These are phyloP conservation scores for Tetrapedia diversipes DNA, from an alignment of 2,888 invertebrate genomes.

Conservation along the genomic window DNA sequence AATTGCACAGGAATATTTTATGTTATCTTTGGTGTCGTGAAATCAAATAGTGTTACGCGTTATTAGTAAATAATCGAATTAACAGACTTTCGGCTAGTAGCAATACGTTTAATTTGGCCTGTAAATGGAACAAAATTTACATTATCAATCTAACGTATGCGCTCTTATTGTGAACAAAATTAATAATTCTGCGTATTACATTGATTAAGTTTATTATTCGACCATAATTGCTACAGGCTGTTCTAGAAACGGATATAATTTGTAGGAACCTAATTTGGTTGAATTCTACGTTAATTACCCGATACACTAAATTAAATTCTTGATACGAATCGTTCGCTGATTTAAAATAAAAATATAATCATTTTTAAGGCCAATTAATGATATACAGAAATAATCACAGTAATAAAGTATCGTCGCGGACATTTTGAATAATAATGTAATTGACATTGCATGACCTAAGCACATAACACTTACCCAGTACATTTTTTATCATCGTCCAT, in stretches of 20 bases:
- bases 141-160: neutral
- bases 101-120: neutral
- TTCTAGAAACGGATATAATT: neutral
- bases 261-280: neutral
- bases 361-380: neutral
- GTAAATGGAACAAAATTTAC: neutral
- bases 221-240: neutral
- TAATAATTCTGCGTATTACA: conserved; percentile 3
- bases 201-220: neutral
- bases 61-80: neutral
- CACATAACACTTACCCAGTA: conserved; percentile 31
- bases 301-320: neutral
- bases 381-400: neutral
- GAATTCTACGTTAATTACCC: neutral
- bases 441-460: conserved; percentile 23
- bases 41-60: neutral
- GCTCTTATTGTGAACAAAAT: neutral
- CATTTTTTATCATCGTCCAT: conserved; percentile 34
- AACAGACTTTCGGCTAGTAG: neutral
- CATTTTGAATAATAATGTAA: conserved; percentile 3
- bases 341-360: neutral
- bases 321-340: neutral
- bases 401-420: neutral
- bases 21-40: neutral
- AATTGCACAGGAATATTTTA: neutral